phyloP scores from a whole-genome alignment of 2,888 invertebrate species.

The Campoplex nolae region DNA sequence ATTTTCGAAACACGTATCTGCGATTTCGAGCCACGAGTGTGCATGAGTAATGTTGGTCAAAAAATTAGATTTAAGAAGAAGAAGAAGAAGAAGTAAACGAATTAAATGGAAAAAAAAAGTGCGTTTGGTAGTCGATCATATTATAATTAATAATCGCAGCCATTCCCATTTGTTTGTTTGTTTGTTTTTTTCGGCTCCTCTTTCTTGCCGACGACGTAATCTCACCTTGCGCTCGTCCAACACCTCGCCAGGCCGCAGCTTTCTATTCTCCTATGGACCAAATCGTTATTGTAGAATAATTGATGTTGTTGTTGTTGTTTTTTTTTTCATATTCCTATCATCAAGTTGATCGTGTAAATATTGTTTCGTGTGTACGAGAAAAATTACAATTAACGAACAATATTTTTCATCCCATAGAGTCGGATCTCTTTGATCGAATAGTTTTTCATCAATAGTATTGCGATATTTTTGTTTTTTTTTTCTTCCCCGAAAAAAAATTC shows the following conservation, averaged over 20 bases:
- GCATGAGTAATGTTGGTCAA: constrained; percentile 62
- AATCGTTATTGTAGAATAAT: constrained; percentile 81
- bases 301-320: constrained; percentile 53
- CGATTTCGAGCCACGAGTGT: constrained; percentile 63
- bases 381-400: constrained; percentile 12
- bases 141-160: constrained; percentile 78
- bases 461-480: not conserved
- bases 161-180: constrained; percentile 57
- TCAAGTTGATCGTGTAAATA: constrained; percentile 42
- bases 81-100: constrained; percentile 46
- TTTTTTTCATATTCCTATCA: constrained; percentile 26
- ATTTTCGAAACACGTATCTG: constrained; percentile 25
- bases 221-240: constrained; percentile 96
- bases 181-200: constrained; percentile 54
- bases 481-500: not conserved
- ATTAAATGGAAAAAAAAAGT: constrained; percentile 68
- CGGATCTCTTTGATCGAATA: not conserved
- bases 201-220: constrained; percentile 73
- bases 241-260: constrained; percentile 97
- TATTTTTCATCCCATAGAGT: constrained; percentile 14
- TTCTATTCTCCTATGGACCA: constrained; percentile 92
- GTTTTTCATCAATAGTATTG: not conserved
- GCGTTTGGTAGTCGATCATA: constrained; percentile 77
- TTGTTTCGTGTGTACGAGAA: constrained; percentile 27
- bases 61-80: constrained; percentile 47